Evolutionary conservation across 2,797 vertebrate genomes (phyloP), one percentile per base, ranked within the genome.

Genomic region (Rhinogobio ventralis): DNA sequence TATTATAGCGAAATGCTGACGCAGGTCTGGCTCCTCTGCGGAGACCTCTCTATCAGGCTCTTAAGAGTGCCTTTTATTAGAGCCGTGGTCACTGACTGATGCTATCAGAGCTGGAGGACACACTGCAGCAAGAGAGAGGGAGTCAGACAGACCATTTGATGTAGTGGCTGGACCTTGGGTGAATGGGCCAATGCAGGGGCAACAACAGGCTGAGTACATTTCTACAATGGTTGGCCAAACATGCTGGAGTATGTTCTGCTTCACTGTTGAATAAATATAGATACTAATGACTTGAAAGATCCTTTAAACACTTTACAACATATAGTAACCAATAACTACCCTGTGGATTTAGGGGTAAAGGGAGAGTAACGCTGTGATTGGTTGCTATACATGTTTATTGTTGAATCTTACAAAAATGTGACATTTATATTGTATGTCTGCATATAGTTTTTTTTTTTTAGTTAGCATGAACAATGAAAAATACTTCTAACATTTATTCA

Each of bases 1-100:
- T 83, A 83, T 80, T 88, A 88, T 20, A 83, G 75, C 5, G 36
- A 83, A 75, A 78, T 30, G 67, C 74, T 74, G 86, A 87, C 42
- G 66, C 55, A 85, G 55, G 66, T 79, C 28, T 82, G 71, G 30
- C 33, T 78, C 20, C 78, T 73, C 72, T 39, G 53, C n/a, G 3
- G 67, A 81, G 72, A 87, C 66, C 62, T 87, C 83, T 86, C 81
- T 72, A 30, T 23, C 85, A 79, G 46, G 23, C 36, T 77, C 55
- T 45, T 77, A 60, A 62, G 23, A 28, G 75, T n/a, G 57, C 57
- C 84, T 80, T 88, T 88, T 55, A 81, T 83, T 55, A 81, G 28
- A 67, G 68, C 57, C 1, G 8, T 13, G 25, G 73, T 46, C 36
- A 51, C 30, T 74, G 81, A 53, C 81, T 75, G 72, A 83, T 53